Conservation (phyloP, 2,797 vertebrate species). For the Coregonus sp. region DNA sequence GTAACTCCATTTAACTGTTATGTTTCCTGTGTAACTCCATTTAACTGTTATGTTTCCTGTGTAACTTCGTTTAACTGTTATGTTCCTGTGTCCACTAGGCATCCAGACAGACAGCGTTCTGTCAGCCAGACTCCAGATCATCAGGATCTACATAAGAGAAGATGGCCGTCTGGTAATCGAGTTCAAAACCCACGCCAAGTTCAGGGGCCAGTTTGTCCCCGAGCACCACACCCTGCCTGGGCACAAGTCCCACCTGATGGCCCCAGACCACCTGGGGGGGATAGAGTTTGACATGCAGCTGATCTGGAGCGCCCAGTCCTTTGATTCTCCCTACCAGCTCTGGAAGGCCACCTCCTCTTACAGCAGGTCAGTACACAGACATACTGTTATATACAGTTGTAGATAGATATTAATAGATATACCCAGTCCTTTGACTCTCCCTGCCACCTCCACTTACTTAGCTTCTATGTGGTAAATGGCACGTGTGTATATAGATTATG, state of each 20-base stretch:
- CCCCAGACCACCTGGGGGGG: constrained; percentile 93
- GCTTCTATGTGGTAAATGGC: too few species aligned
- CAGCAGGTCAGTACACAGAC: constrained; percentile 80
- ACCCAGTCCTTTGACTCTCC: too few species aligned
- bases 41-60: background rate
- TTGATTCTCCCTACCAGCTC: constrained; percentile 94
- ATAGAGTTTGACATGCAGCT: constrained; percentile 94
- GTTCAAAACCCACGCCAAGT: constrained; percentile 98
- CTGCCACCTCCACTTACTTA: too few species aligned
- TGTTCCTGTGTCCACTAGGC: constrained; percentile 69
- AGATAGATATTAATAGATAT: background rate
- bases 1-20: background rate
- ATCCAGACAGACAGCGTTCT: constrained; percentile 98
- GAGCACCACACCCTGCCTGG: constrained; percentile 95
- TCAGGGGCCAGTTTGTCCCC: constrained; percentile 95
- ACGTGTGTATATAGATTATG: too few species aligned
- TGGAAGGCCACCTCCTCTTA: constrained; percentile 98
- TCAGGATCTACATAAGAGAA: constrained; percentile 95
- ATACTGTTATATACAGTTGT: background rate
- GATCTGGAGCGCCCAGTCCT: constrained; percentile 95
- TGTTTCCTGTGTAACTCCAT: background rate
- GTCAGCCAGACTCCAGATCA: constrained; percentile 93
- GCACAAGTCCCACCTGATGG: constrained; percentile 86
- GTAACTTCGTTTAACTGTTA: background rate
- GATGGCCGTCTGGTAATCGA: constrained; percentile 96